Evolutionary conservation across 2,888 invertebrate genomes (phyloP).

Genomic region (Ophioninae sp.): DNA sequence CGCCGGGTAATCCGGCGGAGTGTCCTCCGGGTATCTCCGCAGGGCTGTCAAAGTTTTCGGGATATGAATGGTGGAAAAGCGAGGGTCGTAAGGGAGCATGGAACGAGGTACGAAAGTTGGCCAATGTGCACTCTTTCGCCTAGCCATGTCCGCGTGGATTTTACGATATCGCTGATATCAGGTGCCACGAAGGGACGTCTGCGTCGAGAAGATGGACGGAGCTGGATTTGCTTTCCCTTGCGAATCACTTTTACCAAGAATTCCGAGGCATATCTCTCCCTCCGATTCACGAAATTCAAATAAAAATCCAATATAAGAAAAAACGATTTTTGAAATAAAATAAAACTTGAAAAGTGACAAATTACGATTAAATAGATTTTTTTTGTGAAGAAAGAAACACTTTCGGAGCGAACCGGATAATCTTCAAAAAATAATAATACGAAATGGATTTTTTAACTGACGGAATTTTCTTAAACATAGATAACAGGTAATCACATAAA

Average conservation of each 20-base stretch:
- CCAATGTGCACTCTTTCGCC: conserved; percentile 43
- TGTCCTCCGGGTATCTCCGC: conserved; percentile 53
- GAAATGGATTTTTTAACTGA: too few relatives aligned
- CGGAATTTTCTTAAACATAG: too few relatives aligned
- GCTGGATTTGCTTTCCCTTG: conserved; percentile 48
- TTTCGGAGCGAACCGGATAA: too few relatives aligned
- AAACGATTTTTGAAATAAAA: too few relatives aligned
- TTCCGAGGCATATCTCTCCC: too few relatives aligned
- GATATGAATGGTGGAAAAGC: conserved; percentile 40
- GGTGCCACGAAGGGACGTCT: conserved; percentile 17
- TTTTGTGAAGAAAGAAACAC: too few relatives aligned
- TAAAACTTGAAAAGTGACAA: too few relatives aligned
- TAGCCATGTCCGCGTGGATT: conserved; percentile 34
- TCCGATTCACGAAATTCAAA: too few relatives aligned
- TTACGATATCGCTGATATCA: conserved; percentile 38
- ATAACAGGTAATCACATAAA: too few relatives aligned
- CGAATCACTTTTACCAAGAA: conserved; percentile 21
- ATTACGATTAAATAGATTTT: too few relatives aligned
- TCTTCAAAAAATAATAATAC: too few relatives aligned
- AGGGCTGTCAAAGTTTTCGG: conserved; percentile 59
- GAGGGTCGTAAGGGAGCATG: conserved; percentile 19
- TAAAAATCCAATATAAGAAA: too few relatives aligned
- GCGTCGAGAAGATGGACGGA: conserved; percentile 18
- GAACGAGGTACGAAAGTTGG: conserved; percentile 56
- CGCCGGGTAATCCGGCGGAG: conserved; percentile 65